A percentile compares a stretch with the other conserved stretches of the same genome.
These are phyloP conservation scores for Casuarius casuarius DNA, from an alignment of 2,113 vertebrate genomes.

Conservation along the genomic window DNA sequence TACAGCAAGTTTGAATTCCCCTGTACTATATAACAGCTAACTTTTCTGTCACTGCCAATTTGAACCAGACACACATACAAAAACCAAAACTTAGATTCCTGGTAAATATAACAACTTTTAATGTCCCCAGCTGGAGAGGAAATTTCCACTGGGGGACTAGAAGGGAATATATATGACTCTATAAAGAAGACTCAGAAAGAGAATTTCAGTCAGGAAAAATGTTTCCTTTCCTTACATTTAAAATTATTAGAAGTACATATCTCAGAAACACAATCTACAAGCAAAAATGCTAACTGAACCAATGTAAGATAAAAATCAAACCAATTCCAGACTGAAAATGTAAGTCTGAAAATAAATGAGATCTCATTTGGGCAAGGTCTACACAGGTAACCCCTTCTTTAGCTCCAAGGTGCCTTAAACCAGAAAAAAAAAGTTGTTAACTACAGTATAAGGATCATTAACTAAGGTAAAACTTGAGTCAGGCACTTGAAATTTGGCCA, in stretches of 20 bases:
- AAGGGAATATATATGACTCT: neutral
- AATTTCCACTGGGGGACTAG: neutral
- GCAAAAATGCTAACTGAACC: neutral
- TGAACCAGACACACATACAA: slow-evolving; percentile 18
- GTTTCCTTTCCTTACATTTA: neutral
- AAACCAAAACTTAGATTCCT: neutral
- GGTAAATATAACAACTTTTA: slow-evolving; percentile 44
- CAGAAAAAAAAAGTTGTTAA: neutral
- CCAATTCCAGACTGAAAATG: neutral
- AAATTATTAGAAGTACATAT: neutral
- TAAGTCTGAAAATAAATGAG: neutral
- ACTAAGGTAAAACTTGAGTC: neutral
- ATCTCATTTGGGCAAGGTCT: neutral
- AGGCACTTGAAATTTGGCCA: neutral
- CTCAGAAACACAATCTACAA: neutral
- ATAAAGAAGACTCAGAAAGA: slow-evolving; percentile 12
- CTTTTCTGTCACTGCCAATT: slow-evolving; percentile 52
- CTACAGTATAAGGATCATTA: neutral
- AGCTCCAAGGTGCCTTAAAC: neutral
- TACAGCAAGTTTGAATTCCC: slow-evolving; percentile 40
- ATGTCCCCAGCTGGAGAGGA: slow-evolving; percentile 18
- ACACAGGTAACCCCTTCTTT: neutral
- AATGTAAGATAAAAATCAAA: neutral
- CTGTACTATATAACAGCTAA: slow-evolving; percentile 15
- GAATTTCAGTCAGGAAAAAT: neutral